phyloP scores from a whole-genome alignment of 2,888 invertebrate species.

The Drosophila peninsularis region DNA sequence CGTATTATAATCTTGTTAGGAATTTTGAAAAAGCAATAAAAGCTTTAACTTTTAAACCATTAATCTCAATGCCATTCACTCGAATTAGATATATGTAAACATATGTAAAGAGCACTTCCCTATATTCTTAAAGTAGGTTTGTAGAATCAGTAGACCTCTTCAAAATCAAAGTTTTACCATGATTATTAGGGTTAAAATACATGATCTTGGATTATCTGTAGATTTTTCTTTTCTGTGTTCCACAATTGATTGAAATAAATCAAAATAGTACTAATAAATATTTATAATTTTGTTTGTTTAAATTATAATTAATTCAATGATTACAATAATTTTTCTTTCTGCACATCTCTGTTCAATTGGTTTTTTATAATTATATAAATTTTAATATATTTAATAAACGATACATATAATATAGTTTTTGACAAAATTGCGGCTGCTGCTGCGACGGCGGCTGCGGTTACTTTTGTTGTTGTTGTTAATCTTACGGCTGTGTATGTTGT shows the following conservation, averaged over 20 bases:
- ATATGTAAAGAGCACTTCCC: too few species aligned
- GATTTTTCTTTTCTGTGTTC: neutral
- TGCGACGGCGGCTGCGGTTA: slow-evolving; percentile 58
- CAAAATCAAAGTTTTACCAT: neutral
- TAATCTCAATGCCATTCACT: slow-evolving; percentile 11
- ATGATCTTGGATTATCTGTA: neutral
- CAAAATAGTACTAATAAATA: slow-evolving; percentile 33
- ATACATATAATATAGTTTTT: slow-evolving; percentile 82
- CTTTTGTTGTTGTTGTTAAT: slow-evolving; percentile 49
- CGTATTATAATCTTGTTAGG: slow-evolving; percentile 8
- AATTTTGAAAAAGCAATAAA: slow-evolving; percentile 28
- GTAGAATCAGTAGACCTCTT: neutral
- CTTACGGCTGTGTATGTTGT: slow-evolving; percentile 62
- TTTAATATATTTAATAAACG: slow-evolving; percentile 85
- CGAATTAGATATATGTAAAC: neutral
- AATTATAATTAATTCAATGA: slow-evolving; percentile 83
- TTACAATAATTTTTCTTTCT: slow-evolving; percentile 82
- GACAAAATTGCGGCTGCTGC: slow-evolving; percentile 75
- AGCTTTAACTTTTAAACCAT: neutral
- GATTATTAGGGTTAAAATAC: neutral
- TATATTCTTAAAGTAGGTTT: neutral
- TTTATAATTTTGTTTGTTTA: slow-evolving; percentile 65
- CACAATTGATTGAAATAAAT: slow-evolving; percentile 7
- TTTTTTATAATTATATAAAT: slow-evolving; percentile 84
- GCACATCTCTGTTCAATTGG: slow-evolving; percentile 69